A percentile compares a stretch with the other conserved stretches of the same genome.
phyloP scores from a whole-genome alignment of 23 tunicate species.

The Pegea sp. region DNA sequence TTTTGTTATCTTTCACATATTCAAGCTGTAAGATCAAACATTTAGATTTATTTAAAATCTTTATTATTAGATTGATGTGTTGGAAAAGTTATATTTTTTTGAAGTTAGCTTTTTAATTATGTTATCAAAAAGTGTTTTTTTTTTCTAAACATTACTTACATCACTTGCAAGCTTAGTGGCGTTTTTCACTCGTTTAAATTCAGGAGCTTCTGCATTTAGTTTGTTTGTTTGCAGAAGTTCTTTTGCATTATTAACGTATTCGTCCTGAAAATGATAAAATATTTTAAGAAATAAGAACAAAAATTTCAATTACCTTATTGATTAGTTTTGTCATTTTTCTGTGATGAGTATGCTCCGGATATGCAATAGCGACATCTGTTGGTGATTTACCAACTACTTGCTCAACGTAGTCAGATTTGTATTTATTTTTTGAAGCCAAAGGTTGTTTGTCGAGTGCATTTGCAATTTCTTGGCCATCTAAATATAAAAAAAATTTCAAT shows the following conservation, averaged over 20 bases:
- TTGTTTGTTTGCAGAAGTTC: constrained; percentile 9
- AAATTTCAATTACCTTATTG: constrained; percentile 6
- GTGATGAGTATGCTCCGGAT: constrained; percentile 14
- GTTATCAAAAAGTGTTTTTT: no score
- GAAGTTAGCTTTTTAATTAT: no score
- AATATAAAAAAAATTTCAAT: background rate
- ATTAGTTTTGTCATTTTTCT: constrained; percentile 2
- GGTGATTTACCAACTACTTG: constrained; percentile 10
- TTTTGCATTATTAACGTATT: constrained; percentile 33
- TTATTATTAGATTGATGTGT: no score
- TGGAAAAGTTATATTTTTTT: no score
- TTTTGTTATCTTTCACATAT: no score
- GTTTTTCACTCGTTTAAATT: constrained; percentile 10
- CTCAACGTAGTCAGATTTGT: constrained; percentile 4
- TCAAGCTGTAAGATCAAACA: no score
- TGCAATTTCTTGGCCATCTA: constrained; percentile 13
- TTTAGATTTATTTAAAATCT: no score
- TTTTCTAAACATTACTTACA: constrained; percentile 4
- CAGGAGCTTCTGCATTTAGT: constrained; percentile 19
- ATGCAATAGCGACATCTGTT: constrained; percentile 2
- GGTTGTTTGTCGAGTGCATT: constrained; percentile 9
- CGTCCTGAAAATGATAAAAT: constrained; percentile 26
- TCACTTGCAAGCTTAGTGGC: constrained; percentile 17
- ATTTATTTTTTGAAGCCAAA: constrained; percentile 1
- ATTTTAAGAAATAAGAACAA: no score